phyloP scores from a whole-genome alignment of 2,113 vertebrate genomes.

The Lonchura striata region DNA sequence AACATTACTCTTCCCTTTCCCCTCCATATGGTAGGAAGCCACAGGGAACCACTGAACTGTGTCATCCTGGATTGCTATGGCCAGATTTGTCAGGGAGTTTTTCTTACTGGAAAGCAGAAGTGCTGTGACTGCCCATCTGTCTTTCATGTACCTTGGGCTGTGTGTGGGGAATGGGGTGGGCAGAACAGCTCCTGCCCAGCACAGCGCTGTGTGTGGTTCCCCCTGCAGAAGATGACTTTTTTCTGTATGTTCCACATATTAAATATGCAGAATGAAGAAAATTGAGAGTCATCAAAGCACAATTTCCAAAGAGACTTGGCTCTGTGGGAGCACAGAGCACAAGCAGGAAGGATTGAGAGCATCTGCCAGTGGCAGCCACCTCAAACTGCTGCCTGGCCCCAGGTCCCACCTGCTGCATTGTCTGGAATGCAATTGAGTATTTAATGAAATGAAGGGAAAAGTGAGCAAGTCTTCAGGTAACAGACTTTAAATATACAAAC shows the following conservation, averaged over 20 bases:
- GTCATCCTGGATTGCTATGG: rapidly evolving
- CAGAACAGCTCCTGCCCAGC: not conserved
- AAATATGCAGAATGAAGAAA: not conserved
- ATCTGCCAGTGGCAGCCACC: not conserved
- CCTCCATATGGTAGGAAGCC: not conserved
- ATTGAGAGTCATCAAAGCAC: not conserved
- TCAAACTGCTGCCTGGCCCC: rapidly evolving
- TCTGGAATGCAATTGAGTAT: not conserved
- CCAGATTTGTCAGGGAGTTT: not conserved
- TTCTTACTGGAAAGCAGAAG: not conserved
- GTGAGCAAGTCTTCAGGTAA: not conserved
- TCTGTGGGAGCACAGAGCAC: rapidly evolving
- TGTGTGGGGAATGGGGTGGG: not conserved
- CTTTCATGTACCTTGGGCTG: rapidly evolving
- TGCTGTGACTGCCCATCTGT: rapidly evolving
- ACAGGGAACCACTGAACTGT: not conserved
- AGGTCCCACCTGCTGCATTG: not conserved
- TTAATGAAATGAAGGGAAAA: not conserved
- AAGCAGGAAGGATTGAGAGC: not conserved
- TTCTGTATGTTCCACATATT: not conserved
- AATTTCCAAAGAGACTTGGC: not conserved
- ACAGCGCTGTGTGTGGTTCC: rapidly evolving
- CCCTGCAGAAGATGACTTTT: not conserved
- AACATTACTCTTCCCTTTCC: not conserved
- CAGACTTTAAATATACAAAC: not conserved